Conservation (phyloP, 2,888 invertebrate genomes). For the Argyresthia albistria region DNA sequence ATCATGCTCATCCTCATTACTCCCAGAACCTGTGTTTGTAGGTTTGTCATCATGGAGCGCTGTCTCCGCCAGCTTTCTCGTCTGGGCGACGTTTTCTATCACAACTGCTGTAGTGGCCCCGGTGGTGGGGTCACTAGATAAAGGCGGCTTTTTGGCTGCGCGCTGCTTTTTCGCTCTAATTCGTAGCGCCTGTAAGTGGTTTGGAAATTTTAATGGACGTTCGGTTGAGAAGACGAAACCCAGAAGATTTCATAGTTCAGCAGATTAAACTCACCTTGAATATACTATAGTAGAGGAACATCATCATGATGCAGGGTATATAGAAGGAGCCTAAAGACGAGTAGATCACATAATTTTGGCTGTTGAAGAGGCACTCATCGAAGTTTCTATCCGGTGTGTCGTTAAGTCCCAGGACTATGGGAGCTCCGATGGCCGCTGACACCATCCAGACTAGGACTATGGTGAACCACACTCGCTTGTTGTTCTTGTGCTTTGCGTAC, state of each 20-base stretch:
- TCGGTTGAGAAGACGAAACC: too few relatives aligned
- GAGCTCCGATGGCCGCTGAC: constrained; percentile 92
- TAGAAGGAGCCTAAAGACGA: constrained; percentile 99
- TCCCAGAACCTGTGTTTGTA: constrained; percentile 90
- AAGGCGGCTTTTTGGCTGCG: constrained; percentile 84
- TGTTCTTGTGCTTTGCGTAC: constrained; percentile 98
- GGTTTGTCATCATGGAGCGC: constrained; percentile 85
- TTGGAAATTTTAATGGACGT: too few relatives aligned
- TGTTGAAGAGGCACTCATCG: constrained; percentile 95
- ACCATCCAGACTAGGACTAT: constrained; percentile 97
- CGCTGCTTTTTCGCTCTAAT: constrained; percentile 87
- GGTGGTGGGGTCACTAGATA: constrained; percentile 79
- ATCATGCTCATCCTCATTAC: constrained; percentile 82
- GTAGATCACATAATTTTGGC: constrained; percentile 97
- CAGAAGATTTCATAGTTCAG: too few relatives aligned
- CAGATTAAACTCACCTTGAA: constrained; percentile 82
- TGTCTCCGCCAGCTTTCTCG: constrained; percentile 85
- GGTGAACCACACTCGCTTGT: constrained; percentile 93
- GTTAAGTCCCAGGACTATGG: constrained; percentile 96
- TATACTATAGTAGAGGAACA: constrained; percentile 97
- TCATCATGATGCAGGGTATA: constrained; percentile 98
- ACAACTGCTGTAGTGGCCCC: constrained; percentile 84
- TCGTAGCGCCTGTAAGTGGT: constrained; percentile 79
- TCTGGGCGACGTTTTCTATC: constrained; percentile 91
- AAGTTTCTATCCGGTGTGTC: constrained; percentile 89